Evolutionary conservation across 2,888 invertebrate genomes (phyloP).

Genomic region (Euplagia quadripunctaria): DNA sequence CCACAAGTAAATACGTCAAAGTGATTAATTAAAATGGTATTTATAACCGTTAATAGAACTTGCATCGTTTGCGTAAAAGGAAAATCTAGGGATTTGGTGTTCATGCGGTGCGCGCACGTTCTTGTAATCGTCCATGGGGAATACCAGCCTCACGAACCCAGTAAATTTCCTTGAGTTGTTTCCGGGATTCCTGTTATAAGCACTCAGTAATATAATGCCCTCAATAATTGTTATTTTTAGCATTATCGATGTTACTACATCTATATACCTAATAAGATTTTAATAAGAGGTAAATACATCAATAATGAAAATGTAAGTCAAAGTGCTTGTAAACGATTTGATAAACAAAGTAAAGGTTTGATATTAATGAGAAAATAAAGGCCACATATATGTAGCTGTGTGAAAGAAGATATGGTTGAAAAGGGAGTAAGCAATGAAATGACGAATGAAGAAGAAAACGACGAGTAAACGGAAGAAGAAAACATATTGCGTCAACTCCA

Average conservation of each 20-base stretch:
- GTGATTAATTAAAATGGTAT: conserved; percentile 19
- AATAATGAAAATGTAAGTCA: too few species aligned
- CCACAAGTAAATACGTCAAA: conserved; percentile 17
- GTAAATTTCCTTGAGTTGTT: conserved; percentile 38
- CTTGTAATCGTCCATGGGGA: conserved; percentile 28
- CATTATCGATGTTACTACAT: neutral
- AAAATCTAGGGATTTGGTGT: conserved; percentile 37
- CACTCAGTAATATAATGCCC: conserved; percentile 10
- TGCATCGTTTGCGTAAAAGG: conserved; percentile 37
- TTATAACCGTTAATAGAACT: conserved; percentile 12
- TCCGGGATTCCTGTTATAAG: conserved; percentile 36
- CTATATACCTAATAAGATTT: too few species aligned
- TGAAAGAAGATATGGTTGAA: too few species aligned
- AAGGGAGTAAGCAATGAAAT: too few species aligned
- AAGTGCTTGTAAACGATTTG: neutral
- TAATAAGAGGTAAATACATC: too few species aligned
- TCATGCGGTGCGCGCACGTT: conserved; percentile 6
- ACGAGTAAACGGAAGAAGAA: too few species aligned
- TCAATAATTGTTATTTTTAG: conserved; percentile 16
- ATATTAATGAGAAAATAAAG: neutral
- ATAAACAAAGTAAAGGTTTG: neutral
- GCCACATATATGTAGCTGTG: too few species aligned
- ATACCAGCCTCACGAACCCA: conserved; percentile 38
- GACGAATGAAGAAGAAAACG: too few species aligned
- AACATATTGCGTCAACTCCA: too few species aligned